Base-by-base conservation (phyloP, 2,113 vertebrate genomes). In the Festucalex cinctus region DNA sequence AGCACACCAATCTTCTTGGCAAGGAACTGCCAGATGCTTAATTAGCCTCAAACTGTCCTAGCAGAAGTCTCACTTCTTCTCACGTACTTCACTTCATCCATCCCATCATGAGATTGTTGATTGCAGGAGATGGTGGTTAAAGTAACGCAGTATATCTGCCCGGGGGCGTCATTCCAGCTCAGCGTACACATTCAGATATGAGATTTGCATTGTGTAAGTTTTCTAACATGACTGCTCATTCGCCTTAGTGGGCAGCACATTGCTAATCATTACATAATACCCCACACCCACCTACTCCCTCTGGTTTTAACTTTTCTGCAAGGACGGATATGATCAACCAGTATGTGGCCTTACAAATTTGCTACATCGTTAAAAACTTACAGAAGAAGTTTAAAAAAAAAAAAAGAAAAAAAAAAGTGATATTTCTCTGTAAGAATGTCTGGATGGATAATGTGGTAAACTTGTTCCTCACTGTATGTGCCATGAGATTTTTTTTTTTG, bases 41-140 rank as follows among this genome's bases (percentile, higher is more conserved):
- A 39, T 9, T 39, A 39, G 37, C 37, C 6, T 39, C 4, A 39
- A 9, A 39, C n/a, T 37, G 12, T 60, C 10, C 3, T 44, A n/a
- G n/a, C n/a, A n/a, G n/a, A n/a, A n/a, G n/a, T n/a, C n/a, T n/a
- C n/a, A n/a, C n/a, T n/a, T n/a, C n/a, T n/a, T n/a, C n/a, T n/a
- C n/a, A n/a, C n/a, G n/a, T n/a, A n/a, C n/a, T n/a, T 74, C 35
- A 35, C 13, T n/a, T 63, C 16, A n/a, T 24, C 44, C 35, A 44
- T 66, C 46, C 24, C 19, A 17, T 43, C 41, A 53, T 74, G 62
- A 63, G 66, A 8, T 75, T 70, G 65, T 58, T 77, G 49, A 62
- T 60, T 56, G 48, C 62, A 65, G 26, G 32, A 41, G 66, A 67
- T 68, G 17, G 51, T 54, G 54, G 44, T 65, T 59, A 65, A 61